Base-by-base conservation (phyloP, 1,140 invertebrate genomes). In the Macrobrachium rosenbergii region DNA sequence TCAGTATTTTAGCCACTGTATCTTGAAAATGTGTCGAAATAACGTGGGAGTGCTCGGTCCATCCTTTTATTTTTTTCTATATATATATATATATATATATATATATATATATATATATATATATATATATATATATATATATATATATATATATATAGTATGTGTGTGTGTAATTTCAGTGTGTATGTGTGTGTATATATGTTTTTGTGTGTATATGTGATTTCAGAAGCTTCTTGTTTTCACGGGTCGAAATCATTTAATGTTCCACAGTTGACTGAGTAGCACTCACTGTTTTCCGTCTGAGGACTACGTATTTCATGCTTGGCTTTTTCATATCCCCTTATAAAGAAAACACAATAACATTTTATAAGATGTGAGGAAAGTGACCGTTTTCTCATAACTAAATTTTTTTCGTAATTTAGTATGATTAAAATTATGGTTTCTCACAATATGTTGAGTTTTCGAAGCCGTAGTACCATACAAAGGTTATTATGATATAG, bases 61-160 rank as follows among this genome's bases (percentile, higher is more conserved):
- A n/a, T n/a, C n/a, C n/a, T n/a, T n/a, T n/a, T n/a, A 37, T 37
- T 2, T 75, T 2, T 21, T 3, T 75, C 0, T 75, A 37, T 16
- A n/a, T 78, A n/a, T 37, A 45, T 78, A 19, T 58, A 16, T 21
- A 37, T 37, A 37, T 37, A 37, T 37, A 37, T 37, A 37, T 37
- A 37, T 64, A 17, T 17, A 64, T 64, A 64, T 21, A 52, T 37
- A 37, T 37, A 37, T 37, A 37, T 37, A 37, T 37, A 37, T 37
- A 37, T 37, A 37, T 37, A 37, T 37, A 37, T 37, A 37, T 37
- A 37, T 37, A 37, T 37, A 37, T 37, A 37, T 37, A 37, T 37
- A 37, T 28, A 23, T 82, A 93, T 90, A 90, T 88, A 23, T 37
- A 37, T 37, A 37, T 37, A 1, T 37, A 37, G 72, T 7, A 17